Base-by-base conservation (phyloP, 1,140 invertebrate genomes). In the Drosophila sp. region DNA sequence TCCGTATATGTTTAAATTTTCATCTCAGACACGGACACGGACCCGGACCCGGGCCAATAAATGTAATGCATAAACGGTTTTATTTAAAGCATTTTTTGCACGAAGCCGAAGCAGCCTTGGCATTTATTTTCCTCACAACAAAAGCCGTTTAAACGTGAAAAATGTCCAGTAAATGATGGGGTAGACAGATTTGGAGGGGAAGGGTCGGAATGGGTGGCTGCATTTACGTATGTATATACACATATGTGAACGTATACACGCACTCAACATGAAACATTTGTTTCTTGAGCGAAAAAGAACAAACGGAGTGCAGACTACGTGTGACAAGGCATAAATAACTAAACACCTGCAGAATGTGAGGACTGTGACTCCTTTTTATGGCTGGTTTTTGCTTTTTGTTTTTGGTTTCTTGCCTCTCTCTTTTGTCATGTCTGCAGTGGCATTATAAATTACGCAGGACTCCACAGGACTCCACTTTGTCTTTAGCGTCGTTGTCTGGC, bases 321-420 rank as follows among this genome's bases (percentile, higher is more conserved):
- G 79, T 76, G 84, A 83, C 83, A 89, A 89, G 84, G 76, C 84
- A 87, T 87, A 89, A 87, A 87, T 87, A 87, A 80, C 84, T 89
- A 89, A 87, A 87, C 85, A 87, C 84, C 84, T 87, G 84, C 84
- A 84, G 72, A 87, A 79, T 82, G 75, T 75, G 72, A 38, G 33
- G 54, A 75, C 70, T 56, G 38, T 47, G 61, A 69, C 65, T 68
- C 71, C 73, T 69, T 68, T 50, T 41, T 35, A 32, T 56, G 44
- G 47, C 70, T 73, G 70, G 74, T 72, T 61, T 58, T 33, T 50
- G 47, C 8, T 69, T 54, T 58, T 79, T 74, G 25, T 27, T 61
- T 44, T 44, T 44, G 23, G 33, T 44, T 35, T 44, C 27, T 38
- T 38, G 1, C 41, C 4, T 38, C 30, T 30, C 44, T 69, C 68